Evolutionary conservation across 2,113 vertebrate species (phyloP), one percentile per base, ranked within the genome.

Genomic region (Hirundichthys speculiger): DNA sequence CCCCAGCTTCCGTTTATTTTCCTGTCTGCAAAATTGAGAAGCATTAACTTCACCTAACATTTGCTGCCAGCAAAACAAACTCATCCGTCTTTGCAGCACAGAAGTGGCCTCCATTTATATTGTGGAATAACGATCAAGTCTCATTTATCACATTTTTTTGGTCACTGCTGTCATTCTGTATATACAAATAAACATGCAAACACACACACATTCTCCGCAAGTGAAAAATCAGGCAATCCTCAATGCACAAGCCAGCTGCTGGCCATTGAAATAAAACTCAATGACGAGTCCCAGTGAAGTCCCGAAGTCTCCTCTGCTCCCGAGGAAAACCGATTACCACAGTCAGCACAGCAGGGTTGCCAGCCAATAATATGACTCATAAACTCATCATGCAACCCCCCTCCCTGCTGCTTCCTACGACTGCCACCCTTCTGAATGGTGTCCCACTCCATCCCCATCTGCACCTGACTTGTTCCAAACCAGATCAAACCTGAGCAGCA

Each of bases 351-450:
- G 84, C 75, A 50, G 71, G 86, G 73, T 71, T 69, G 77, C 84
- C 70, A 78, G 86, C 87, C 87, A 86, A 85, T 88, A 87, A 82
- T 64, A 75, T 89, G 79, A 87, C 77, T 87, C 86, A 87, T 84
- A 88, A 83, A 84, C 56, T 84, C 80, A 88, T 86, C 78, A 59
- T 64, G n/a, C 30, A 34, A 34, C 38, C 25, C 30, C 50, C 34
- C 40, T 75, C 69, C 75, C 65, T 56, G 49, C 77, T 69, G 73
- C 68, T 72, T 59, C 61, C 38, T 53, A 15, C 62, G 59, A 38
- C 73, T 62, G 51, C 58, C 58, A 27, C 54, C 55, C 57, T 53
- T 61, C 67, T 54, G 56, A 45, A 49, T 49, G 47, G 43, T 34
- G 40, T 76, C 71, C 78, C 64, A 55, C 69, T 71, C 48, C 18